A percentile compares a stretch with the other conserved stretches of the same genome.
phyloP scores from a whole-genome alignment of 2,113 vertebrate species.

The Cercopithecus mona region DNA sequence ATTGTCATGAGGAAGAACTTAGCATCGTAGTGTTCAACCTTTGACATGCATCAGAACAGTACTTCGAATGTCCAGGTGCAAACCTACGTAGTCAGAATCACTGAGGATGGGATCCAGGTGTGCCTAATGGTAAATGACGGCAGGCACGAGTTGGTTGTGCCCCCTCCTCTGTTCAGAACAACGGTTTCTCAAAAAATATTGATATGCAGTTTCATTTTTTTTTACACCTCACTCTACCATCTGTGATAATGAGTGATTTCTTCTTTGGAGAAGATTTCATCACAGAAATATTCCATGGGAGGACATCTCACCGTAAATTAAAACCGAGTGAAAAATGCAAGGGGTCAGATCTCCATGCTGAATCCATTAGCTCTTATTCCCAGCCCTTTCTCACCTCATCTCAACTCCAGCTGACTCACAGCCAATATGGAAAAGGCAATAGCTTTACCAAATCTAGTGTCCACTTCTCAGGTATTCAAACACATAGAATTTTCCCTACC shows the following conservation, averaged over 20 bases:
- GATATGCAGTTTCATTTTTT: constrained; percentile 27
- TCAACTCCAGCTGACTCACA: neutral
- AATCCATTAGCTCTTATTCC: neutral
- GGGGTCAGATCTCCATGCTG: neutral
- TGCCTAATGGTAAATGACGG: neutral
- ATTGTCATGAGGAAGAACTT: neutral
- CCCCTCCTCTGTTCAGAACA: neutral
- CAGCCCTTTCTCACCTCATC: neutral
- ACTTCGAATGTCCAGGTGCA: neutral
- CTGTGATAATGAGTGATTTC: constrained; percentile 30
- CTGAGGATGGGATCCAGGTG: neutral
- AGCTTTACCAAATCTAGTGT: constrained; percentile 15
- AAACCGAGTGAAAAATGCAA: constrained; percentile 18
- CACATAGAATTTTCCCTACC: constrained; percentile 38
- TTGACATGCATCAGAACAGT: neutral
- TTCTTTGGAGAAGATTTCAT: constrained; percentile 33
- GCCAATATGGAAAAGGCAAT: neutral
- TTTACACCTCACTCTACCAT: neutral
- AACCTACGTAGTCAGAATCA: neutral
- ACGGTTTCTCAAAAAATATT: neutral
- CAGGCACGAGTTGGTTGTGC: fast-evolving
- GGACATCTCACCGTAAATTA: constrained; percentile 3
- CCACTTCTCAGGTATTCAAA: neutral
- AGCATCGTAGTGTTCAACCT: neutral
- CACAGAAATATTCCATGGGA: constrained; percentile 17